Base-by-base conservation (phyloP, 2,888 invertebrate genomes). In the Aelia acuminata region DNA sequence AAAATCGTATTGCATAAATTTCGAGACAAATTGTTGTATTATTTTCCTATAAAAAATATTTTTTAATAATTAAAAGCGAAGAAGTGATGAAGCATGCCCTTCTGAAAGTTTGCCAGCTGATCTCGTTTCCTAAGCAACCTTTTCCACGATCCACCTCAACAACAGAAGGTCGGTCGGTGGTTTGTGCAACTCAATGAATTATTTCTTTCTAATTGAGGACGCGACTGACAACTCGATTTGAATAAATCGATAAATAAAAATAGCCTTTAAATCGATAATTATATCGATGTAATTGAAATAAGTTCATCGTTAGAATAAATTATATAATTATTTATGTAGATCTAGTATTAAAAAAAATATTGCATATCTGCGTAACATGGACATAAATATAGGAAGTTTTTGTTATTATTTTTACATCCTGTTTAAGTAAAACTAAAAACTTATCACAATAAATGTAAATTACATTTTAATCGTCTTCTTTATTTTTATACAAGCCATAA, bases 61-160 rank as follows among this genome's bases (percentile, higher is more conserved):
- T n/a, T n/a, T n/a, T n/a, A n/a, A n/a, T n/a, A n/a, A n/a, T n/a
- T n/a, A n/a, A n/a, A n/a, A n/a, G n/a, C 43, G 10, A 43, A 43
- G 43, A 43, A 4, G 10, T 43, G 10, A 43, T 43, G 7, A 20
- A 53, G 8, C 4, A 53, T n/a, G 8, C 5, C n/a, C 1, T 5
- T n/a, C 50, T n/a, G 50, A 53, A 53, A 53, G 57, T 53, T 53
- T 53, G 53, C n/a, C 53, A 57, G 57, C 26, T 57, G 57, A 26
- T 57, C 11, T 57, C 3, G 11, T 22, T 7, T 22, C 3, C 10
- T 1, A 57, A 57, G 26, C 57, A 4, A 26, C 3, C 0, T 13
- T 57, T 57, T 57, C 26, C 57, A 26, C 57, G 26, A 26, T 57
- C 13, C 43, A 10, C n/a, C n/a, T n/a, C n/a, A 43, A 4, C 26